Evolutionary conservation across 2,888 invertebrate species (phyloP), one percentile per base, ranked within the genome.

Genomic region (Watsonalla cultraria): DNA sequence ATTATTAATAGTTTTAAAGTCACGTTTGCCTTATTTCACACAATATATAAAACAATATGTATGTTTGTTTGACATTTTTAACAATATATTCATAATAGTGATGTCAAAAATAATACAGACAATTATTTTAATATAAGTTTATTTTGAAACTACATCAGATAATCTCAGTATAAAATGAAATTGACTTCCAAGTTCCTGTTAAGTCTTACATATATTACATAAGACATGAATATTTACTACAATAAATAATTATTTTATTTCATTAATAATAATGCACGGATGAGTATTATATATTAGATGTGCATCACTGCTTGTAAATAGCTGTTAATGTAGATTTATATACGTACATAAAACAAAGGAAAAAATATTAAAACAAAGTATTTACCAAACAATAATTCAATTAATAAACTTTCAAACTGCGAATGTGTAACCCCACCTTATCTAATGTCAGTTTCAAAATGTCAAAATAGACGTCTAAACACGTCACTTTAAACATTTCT

Each of bases 261-360:
- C 13, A 14, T 42, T 37, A 48, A 8, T 8, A 37, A n/a, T 37
- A n/a, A 33, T 14, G 37, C 49, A 48, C 46, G 49, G 49, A 46
- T 46, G 45, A 35, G 33, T 52, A 51, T 52, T 34, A 55, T 52
- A 50, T 47, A 46, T 50, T 49, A 67, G 59, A 58, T 58, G 50
- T 57, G 47, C 53, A 53, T 54, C 57, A 59, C 54, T 52, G 64
- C 64, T 45, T 75, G 76, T 76, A 72, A 52, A 73, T 76, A 72
- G 73, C 70, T 70, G 59, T 59, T 58, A 11, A 11, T 2, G 42
- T 11, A 42, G 42, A 42, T 42, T 42, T 42, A 9, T 7, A 8
- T 8, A 39, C 9, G 9, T 35, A 35, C 5, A 46, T 52, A 51
- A 46, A 51, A 51, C n/a, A 47, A 13, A 24, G 7, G 45, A 33